Base-by-base conservation (phyloP, 2,888 invertebrate species). In the Tuberolachnus salignus region DNA sequence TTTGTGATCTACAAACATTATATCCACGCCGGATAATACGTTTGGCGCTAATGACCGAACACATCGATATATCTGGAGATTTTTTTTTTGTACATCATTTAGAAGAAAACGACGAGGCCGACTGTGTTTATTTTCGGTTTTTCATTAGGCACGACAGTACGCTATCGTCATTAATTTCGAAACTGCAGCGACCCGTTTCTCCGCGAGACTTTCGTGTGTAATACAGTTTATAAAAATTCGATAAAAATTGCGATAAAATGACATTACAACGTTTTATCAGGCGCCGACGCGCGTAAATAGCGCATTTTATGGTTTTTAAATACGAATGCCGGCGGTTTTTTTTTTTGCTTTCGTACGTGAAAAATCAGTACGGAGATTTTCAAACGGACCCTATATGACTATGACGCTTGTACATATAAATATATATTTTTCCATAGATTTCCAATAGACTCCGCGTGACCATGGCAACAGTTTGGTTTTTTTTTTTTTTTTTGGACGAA, bases 241-340 rank as follows among this genome's bases (percentile, higher is more conserved):
- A 59, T 59, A 59, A 59, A 59, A 34, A n/a, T n/a, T n/a, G n/a
- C n/a, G n/a, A n/a, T n/a, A n/a, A n/a, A 59, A 59, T 59, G 26
- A 59, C 26, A 59, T 59, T 59, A 59, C 23, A n/a, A 2, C 26
- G 3, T 10, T 16, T 16, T 59, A 59, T 26, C 59, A 34, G 34
- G 34, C 34, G 34, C 34, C 34, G 34, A 3, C 34, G 34, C 34
- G n/a, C n/a, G n/a, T n/a, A n/a, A n/a, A n/a, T n/a, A n/a, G n/a
- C n/a, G n/a, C n/a, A n/a, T n/a, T n/a, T n/a, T n/a, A n/a, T n/a
- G n/a, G n/a, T n/a, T n/a, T n/a, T n/a, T n/a, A n/a, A n/a, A n/a
- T n/a, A n/a, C n/a, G n/a, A n/a, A n/a, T n/a, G n/a, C n/a, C n/a
- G n/a, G n/a, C n/a, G n/a, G n/a, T n/a, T n/a, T n/a, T n/a, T n/a